Evolutionary conservation across 2,888 invertebrate species (phyloP).

Genomic region (Eremobia ochroleuca): DNA sequence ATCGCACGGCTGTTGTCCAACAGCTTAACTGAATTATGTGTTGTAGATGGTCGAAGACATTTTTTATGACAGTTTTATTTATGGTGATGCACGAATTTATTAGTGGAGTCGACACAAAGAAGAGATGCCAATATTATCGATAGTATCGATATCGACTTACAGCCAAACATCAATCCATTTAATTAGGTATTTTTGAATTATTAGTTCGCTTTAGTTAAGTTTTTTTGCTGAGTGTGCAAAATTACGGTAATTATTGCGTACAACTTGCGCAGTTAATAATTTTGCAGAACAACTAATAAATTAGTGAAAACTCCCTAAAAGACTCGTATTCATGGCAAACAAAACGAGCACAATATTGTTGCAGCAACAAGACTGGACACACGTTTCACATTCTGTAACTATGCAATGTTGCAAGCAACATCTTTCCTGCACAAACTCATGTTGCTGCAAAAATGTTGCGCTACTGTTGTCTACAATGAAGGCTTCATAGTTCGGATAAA

Average conservation of each 20-base stretch:
- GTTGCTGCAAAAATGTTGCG: not conserved
- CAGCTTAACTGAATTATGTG: slow-evolving; percentile 5
- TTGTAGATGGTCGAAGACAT: slow-evolving; percentile 13
- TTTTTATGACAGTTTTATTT: not conserved
- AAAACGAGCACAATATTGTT: not conserved
- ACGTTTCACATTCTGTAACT: not conserved
- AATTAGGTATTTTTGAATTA: too few species aligned
- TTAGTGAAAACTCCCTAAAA: not conserved
- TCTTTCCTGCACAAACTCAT: not conserved
- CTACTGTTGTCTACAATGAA: not conserved
- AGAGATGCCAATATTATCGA: too few species aligned
- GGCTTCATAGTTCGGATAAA: not conserved
- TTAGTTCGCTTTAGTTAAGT: too few species aligned
- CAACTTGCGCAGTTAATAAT: not conserved
- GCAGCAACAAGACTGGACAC: not conserved
- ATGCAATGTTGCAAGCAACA: not conserved
- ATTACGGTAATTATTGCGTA: not conserved
- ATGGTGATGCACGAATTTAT: too few species aligned
- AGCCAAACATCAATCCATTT: too few species aligned
- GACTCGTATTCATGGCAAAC: not conserved
- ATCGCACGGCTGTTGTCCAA: not conserved
- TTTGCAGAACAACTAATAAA: not conserved
- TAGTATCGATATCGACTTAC: too few species aligned
- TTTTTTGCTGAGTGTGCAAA: not conserved
- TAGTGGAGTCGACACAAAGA: too few species aligned